Evolutionary conservation across 2,888 invertebrate genomes (phyloP), one percentile per base, ranked within the genome.

Genomic region (Drosophila mettleri): DNA sequence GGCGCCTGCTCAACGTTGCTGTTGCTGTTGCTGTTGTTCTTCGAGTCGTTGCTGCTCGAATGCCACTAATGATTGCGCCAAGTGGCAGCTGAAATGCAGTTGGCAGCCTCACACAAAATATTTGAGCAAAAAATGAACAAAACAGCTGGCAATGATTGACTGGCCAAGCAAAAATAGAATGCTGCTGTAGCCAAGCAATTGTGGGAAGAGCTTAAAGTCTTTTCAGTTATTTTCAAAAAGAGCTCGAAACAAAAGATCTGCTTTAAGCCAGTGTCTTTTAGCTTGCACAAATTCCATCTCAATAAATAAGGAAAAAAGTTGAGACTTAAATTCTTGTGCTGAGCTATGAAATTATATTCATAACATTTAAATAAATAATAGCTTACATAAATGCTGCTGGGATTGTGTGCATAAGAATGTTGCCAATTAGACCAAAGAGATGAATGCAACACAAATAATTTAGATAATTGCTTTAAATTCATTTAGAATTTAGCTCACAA

Each of bases 401-500:
- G 22, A 43, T 16, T n/a, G 12, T 53, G 18, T 38, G 48, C 45
- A 48, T 12, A 2, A 10, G 14, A 29, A 29, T 38, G 31, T 38
- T 45, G 39, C 49, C 69, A 69, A 72, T 74, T 74, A 74, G 55
- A 29, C 31, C n/a, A 24, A 9, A 24, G 46, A 36, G 51, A 43
- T 55, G 59, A 65, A 39, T 52, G 54, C 27, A 39, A 33, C 33
- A 53, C 36, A 66, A 73, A 73, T 74, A 60, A 77, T 77, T 58
- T 58, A 73, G 73, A 77, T 77, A 77, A 74, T 73, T 77, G 67
- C 36, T 41, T 41, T 57, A 73, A 74, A 73, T 77, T 77, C 67
- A 73, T 77, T 77, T 77, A 58, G 57, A 54, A 66, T 77, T 65
- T 72, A 73, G 57, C 57, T 61, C 52, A 51, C 67, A 74, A 65